Base-by-base conservation (phyloP, 1,140 invertebrate genomes). In the Leguminivora glycinivorella region DNA sequence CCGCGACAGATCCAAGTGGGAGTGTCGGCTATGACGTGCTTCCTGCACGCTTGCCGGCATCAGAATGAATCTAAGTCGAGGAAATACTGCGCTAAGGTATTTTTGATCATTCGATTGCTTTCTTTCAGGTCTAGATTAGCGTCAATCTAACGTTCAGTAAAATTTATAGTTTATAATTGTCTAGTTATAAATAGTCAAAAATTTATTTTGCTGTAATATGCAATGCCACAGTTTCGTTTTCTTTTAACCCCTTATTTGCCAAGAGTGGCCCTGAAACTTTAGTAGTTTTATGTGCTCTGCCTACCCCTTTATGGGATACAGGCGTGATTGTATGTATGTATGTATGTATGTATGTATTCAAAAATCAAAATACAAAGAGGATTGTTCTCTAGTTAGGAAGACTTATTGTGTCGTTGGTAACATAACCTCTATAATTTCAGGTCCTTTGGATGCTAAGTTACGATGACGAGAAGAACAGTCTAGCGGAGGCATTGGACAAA, bases 51-150 rank as follows among this genome's bases (percentile, higher is more conserved):
- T 0, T 99, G 98, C 80, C 94, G 98, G 14, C 97, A 98, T 88
- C 97, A 98, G 87, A 98, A 98, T 86, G 98, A 99, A 91, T 96
- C 96, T 1, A 99, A 99, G 89, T 97, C 98, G 0, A 92, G 98
- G 67, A 99, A 99, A 90, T 98, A 99, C 90, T 93, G 99, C 63
- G 98, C 98, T 0, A 99, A 99, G 93, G 97, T 98, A 82, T 40
- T 63, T 38, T 40, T 6, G 0, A 0, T 22, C 7, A 10, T 22
- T 17, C 5, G 2, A 52, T 71, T 81, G 70, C 63, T 88, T 4
- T 6, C 14, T 43, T 17, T n/a, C 40, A 38, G 10, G 9, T 10
- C 31, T 34, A 34, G 10, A 10, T 38, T 38, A 34, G 9, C 9
- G 31, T 34, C 9, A 10, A 34, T 10, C 31, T 34, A 3, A 10